Percentiles rank a stretch among this genome's conserved stretches.
phyloP scores from a whole-genome alignment of 1,140 invertebrate genomes.

The Pseudomyrmex cubaensis region DNA sequence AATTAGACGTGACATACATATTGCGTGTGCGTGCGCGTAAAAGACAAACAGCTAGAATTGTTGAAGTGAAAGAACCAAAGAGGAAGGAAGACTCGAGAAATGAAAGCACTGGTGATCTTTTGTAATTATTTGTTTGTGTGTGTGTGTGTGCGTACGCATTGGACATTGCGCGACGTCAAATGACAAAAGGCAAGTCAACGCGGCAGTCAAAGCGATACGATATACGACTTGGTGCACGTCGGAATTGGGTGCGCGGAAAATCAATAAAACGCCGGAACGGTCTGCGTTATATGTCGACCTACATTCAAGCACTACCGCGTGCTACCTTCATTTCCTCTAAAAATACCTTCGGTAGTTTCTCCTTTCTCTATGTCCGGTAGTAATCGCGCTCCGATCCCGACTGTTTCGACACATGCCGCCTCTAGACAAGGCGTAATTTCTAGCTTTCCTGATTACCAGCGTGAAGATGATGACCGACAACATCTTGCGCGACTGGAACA shows the following conservation, averaged over 20 bases:
- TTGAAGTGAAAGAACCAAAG: not conserved
- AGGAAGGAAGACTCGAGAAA: not conserved
- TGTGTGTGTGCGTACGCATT: not conserved
- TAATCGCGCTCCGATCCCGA: conserved; percentile 71
- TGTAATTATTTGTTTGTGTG: not conserved
- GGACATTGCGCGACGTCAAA: conserved; percentile 3
- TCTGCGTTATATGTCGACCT: conserved; percentile 50
- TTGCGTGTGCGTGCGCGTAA: no score
- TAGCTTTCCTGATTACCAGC: not conserved
- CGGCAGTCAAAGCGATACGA: not conserved
- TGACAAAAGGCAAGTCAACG: not conserved
- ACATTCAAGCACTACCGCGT: conserved; percentile 54
- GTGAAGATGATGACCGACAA: not conserved
- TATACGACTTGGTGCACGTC: not conserved
- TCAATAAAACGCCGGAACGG: conserved; percentile 59
- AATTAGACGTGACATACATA: no score
- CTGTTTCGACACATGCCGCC: conserved; percentile 14
- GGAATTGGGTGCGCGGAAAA: conserved; percentile 53
- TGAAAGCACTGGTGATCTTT: conserved; percentile 2
- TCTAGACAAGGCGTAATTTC: no score
- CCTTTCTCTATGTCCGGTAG: conserved; percentile 30
- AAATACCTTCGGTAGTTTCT: conserved; percentile 52
- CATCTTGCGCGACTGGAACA: no score
- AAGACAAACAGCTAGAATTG: no score
- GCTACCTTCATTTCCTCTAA: conserved; percentile 46